Conservation (phyloP, 2,888 invertebrate species). For the Sabellastarte sp. region DNA sequence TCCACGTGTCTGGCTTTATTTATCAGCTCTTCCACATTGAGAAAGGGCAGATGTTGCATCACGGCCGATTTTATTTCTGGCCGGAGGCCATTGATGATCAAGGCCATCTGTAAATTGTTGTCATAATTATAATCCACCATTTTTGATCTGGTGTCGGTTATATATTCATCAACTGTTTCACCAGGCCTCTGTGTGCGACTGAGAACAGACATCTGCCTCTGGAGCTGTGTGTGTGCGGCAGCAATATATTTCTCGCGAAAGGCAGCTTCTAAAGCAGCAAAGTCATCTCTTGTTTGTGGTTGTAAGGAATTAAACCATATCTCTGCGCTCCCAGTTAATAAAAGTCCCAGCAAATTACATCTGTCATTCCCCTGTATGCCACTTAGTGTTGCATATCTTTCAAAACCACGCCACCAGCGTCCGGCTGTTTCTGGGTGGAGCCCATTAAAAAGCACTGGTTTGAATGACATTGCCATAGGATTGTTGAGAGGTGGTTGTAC, state of each 20-base stretch:
- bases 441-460: no score
- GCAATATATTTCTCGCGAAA: not conserved
- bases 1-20: not conserved
- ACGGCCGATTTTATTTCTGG: not conserved
- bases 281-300: not conserved
- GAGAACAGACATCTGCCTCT: not conserved
- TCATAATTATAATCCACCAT: not conserved
- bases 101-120: not conserved
- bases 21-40: not conserved
- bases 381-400: not conserved
- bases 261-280: not conserved
- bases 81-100: not conserved
- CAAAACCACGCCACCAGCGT: no score
- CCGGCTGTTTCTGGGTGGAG: no score
- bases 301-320: not conserved
- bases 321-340: not conserved
- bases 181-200: not conserved
- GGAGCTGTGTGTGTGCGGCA: not conserved
- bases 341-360: not conserved
- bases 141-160: not conserved
- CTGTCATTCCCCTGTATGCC: not conserved
- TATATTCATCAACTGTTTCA: not conserved
- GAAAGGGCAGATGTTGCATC: not conserved
- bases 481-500: no score
- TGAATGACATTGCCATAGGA: no score